Evolutionary conservation across 2,797 vertebrate genomes (phyloP), one percentile per base, ranked within the genome.

Genomic region (Vespertilio murinus): DNA sequence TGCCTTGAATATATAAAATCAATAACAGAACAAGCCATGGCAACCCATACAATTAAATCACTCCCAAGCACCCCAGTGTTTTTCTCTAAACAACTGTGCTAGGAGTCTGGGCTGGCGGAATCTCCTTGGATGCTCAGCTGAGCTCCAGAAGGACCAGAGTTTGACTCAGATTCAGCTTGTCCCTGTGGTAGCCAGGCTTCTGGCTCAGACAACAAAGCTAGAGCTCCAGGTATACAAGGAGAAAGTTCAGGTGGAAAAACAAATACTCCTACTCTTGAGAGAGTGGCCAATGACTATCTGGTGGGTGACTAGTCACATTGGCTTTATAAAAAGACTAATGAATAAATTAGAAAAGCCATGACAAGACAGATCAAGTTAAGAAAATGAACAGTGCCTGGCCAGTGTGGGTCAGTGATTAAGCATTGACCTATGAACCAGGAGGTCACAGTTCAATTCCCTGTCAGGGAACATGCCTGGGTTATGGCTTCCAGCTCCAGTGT

Each of bases 1-100:
- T 74, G 89, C 87, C 71, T 91, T 93, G 67, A 95, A 94, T 93
- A 86, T 74, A 94, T 42, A 94, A 94, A 96, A 95, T 95, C 85
- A 82, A 93, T 97, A 94, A n/a, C 38, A 86, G 61, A 95, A 65
- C 30, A 75, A 93, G 56, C 71, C 82, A 81, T 5, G 84, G 83
- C 83, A 95, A 92, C 91, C 83, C 17, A 4, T 22, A 40, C 88
- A 94, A 95, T 95, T 93, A 81, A 94, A 95, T 94, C 84, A 61
- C 16, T 91, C 71, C 75, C 25, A 85, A 83, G 59, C 22, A 83
- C 22, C 16, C 70, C 88, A 54, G 64, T 77, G 79, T 84, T 87
- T 83, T 49, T 40, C 65, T 79, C 81, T 56, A 25, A 94, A 67
- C 59, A 89, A 74, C 35, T 17, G n/a, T 54, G 69, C 47, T 67